Base-by-base conservation (phyloP, 1,140 invertebrate species). In the Leguminivora glycinivorella region DNA sequence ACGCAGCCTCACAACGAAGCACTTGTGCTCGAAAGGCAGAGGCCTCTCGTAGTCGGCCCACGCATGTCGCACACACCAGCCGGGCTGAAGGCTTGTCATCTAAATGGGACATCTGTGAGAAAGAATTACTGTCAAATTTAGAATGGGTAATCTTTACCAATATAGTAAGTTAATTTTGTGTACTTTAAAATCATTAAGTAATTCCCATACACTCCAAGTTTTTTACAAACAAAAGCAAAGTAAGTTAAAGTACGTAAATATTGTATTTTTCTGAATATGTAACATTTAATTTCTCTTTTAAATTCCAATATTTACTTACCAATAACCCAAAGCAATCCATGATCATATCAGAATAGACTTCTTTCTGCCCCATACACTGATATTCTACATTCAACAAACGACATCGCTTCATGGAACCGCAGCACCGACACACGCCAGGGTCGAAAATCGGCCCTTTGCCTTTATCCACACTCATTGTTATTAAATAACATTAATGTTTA, bases 401-500 rank as follows among this genome's bases (percentile, higher is more conserved):
- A 70, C 89, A 91, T 70, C 83, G 88, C 70, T 88, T 87, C 70
- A 84, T 75, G 1, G 79, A 52, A 1, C 89, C 87, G 68, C 89
- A 91, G 78, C 89, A 91, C 67, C 89, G 70, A 60, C 89, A 91
- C 14, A 86, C 66, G 5, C 85, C 87, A 0, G 83, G 78, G 47
- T 88, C 84, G 43, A 83, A 77, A 47, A 86, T 66, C 2, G 85
- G 86, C 5, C 85, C 82, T 70, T 84, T 87, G 6, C 71, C 66
- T 68, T 82, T 89, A 24, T 69, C 77, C 12, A 70, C 70, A 67
- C 71, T 80, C 82, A 84, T 88, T 70, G 14, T 68, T 12, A 14
- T 63, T 29, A 63, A 29, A 29, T 63, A 12, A 63, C 0, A 29
- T 17, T 29, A 26, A 63, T 63, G 24, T 7, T 19, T 52, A 17